Percentiles rank a stretch among this genome's conserved stretches.
Evolutionary conservation across 2,113 vertebrate species (phyloP).

Genomic region (Eubucco bourcierii): DNA sequence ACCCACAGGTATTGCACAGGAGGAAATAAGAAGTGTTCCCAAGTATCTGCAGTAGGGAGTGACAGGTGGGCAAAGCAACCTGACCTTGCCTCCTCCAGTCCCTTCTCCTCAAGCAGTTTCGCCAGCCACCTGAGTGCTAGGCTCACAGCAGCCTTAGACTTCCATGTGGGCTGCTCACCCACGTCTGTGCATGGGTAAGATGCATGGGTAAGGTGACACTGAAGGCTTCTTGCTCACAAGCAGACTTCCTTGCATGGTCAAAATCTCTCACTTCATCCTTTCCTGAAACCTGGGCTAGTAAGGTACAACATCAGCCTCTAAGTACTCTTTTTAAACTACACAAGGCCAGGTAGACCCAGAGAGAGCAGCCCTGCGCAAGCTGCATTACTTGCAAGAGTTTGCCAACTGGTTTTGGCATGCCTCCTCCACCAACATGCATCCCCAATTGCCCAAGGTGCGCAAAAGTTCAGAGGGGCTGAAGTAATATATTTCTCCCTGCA

Average conservation of each 20-base stretch:
- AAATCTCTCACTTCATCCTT: neutral
- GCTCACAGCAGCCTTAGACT: neutral
- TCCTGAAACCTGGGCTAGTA: neutral
- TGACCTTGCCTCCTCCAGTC: neutral
- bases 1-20: neutral
- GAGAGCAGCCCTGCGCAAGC: neutral
- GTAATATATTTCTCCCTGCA: neutral
- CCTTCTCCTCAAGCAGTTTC: neutral
- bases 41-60: neutral
- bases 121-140: neutral
- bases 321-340: neutral
- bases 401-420: neutral
- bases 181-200: accelerated
- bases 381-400: neutral
- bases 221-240: neutral
- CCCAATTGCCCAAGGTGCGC: accelerated
- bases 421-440: neutral
- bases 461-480: neutral
- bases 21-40: neutral
- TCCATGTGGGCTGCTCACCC: neutral
- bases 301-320: neutral
- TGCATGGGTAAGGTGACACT: neutral
- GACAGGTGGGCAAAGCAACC: neutral
- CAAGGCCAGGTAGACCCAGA: neutral
- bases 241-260: neutral